Conservation (phyloP, 2,888 invertebrate genomes). For the Cerceris rybyensis region DNA sequence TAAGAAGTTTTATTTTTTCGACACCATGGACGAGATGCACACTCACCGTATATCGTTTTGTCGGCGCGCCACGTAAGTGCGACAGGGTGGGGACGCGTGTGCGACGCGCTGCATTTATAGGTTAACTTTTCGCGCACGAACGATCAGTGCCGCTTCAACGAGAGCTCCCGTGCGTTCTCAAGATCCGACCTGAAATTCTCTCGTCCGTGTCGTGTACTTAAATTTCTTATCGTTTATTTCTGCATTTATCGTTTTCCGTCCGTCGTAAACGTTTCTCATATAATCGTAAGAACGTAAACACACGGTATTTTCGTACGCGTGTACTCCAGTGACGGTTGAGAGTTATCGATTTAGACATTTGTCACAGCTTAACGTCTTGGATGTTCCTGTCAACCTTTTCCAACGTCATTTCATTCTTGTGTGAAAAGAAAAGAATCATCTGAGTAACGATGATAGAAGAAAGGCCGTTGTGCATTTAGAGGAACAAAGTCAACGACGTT, state of each 20-base stretch:
- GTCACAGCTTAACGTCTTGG: constrained; percentile 18
- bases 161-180: constrained; percentile 35
- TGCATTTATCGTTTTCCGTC: no score
- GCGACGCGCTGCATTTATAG: constrained; percentile 57
- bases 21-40: constrained; percentile 35
- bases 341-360: constrained; percentile 1
- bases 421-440: background rate
- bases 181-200: constrained; percentile 10
- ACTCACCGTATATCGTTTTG: constrained; percentile 32
- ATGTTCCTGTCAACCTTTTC: background rate
- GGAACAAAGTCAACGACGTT: constrained; percentile 16
- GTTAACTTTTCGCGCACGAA: constrained; percentile 57
- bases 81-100: constrained; percentile 59
- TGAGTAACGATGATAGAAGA: constrained; percentile 23
- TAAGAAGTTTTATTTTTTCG: constrained; percentile 32
- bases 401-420: background rate
- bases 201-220: constrained; percentile 27
- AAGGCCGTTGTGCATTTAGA: constrained; percentile 7
- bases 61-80: constrained; percentile 57
- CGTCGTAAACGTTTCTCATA: no score
- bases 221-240: constrained; percentile 1
- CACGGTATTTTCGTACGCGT: background rate
- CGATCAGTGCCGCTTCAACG: constrained; percentile 60
- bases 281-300: background rate
- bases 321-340: constrained; percentile 5